Evolutionary conservation across 2,888 invertebrate species (phyloP).

Genomic region (Philhelius pedissequus): DNA sequence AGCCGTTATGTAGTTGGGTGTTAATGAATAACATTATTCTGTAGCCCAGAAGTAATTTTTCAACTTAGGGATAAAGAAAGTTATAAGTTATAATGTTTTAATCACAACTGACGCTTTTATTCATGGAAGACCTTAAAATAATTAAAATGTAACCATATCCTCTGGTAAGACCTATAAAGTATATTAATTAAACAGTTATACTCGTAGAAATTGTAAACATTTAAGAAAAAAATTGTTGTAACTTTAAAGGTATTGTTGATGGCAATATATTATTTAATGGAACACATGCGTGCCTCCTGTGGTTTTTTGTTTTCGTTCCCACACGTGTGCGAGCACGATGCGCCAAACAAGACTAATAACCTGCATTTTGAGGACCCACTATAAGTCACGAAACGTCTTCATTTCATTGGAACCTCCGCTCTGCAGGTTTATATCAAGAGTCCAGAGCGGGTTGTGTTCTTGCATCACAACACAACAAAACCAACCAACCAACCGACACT

Average conservation of each 20-base stretch:
- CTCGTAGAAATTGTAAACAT: not conserved
- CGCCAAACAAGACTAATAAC: slow-evolving; percentile 65
- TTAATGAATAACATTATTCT: no score
- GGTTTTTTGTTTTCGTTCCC: slow-evolving; percentile 49
- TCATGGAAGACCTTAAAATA: not conserved
- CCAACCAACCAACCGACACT: slow-evolving; percentile 33
- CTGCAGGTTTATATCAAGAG: not conserved
- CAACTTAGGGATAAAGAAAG: no score
- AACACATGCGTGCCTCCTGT: slow-evolving; percentile 47
- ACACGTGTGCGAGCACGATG: slow-evolving; percentile 59
- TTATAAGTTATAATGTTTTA: no score
- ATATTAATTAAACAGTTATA: not conserved
- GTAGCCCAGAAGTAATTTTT: no score
- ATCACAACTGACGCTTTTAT: not conserved
- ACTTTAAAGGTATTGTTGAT: slow-evolving; percentile 17
- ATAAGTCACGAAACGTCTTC: slow-evolving; percentile 68
- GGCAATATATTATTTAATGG: slow-evolving; percentile 57
- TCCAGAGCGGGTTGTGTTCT: not conserved
- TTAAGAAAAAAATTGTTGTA: not conserved
- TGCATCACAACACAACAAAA: not conserved
- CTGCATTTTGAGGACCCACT: slow-evolving; percentile 63
- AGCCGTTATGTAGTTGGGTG: no score
- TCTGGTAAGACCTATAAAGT: not conserved
- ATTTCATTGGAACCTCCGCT: slow-evolving; percentile 62
- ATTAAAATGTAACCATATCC: not conserved